Percentiles rank a stretch among this genome's conserved stretches.
phyloP scores from a whole-genome alignment of 2,113 vertebrate species.

The Dipodomys merriami region DNA sequence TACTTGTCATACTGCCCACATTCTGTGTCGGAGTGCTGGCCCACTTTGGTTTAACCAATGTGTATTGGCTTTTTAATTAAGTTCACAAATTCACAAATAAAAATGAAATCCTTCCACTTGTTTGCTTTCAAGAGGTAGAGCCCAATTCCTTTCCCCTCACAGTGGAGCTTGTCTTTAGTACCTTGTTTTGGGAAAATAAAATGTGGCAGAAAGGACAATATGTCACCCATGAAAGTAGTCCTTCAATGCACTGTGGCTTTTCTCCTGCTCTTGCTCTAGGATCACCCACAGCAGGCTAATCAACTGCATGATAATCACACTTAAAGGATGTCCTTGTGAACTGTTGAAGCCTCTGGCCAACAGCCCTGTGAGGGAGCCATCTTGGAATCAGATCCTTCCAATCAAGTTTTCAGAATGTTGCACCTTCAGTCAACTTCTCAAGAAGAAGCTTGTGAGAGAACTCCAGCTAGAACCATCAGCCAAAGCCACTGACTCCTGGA shows the following conservation, averaged over 20 bases:
- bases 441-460: background rate
- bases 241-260: background rate
- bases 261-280: background rate
- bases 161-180: background rate
- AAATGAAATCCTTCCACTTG: background rate
- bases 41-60: background rate
- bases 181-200: background rate
- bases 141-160: background rate
- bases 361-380: background rate
- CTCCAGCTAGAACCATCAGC: background rate
- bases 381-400: conserved; percentile 7
- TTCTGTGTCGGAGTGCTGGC: background rate
- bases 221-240: background rate
- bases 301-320: background rate
- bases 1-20: background rate
- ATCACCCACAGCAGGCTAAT: background rate
- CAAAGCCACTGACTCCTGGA: background rate
- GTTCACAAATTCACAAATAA: background rate
- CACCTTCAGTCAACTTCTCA: background rate
- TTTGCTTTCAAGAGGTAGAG: background rate
- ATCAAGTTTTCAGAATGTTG: background rate
- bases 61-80: background rate
- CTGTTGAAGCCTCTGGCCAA: background rate
- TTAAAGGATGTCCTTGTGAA: background rate
- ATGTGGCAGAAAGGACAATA: background rate